Conservation (phyloP, 2,888 invertebrate species). For the Xanthorhoe spadicearia region DNA sequence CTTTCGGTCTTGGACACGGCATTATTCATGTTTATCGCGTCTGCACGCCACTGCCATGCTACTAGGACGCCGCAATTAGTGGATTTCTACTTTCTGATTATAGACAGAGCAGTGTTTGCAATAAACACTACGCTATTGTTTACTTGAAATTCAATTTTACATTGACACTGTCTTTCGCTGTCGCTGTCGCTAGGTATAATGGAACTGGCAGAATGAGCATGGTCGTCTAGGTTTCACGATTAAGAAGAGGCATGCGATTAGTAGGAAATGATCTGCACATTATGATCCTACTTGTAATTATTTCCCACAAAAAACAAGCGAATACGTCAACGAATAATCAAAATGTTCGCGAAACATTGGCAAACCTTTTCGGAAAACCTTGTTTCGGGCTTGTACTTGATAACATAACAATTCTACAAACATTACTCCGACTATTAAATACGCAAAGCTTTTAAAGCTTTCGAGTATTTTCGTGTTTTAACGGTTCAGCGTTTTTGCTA, state of each 20-base stretch:
- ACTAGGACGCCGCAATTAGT: slow-evolving; percentile 76
- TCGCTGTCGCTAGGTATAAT: too few species aligned
- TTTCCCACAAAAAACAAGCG: background rate
- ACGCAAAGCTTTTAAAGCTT: slow-evolving; percentile 45
- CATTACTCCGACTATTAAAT: slow-evolving; percentile 27
- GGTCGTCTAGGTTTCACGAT: too few species aligned
- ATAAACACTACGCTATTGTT: background rate
- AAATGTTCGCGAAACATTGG: background rate
- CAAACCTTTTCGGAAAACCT: background rate
- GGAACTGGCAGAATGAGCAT: too few species aligned
- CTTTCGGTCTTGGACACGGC: slow-evolving; percentile 70
- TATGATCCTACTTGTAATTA: too few species aligned
- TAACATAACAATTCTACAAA: background rate
- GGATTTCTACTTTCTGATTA: slow-evolving; percentile 58
- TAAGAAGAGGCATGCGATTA: too few species aligned
- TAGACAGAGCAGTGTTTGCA: background rate
- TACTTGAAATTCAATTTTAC: background rate
- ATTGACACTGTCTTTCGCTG: too few species aligned
- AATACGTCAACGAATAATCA: background rate
- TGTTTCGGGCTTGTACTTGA: background rate
- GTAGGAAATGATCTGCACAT: too few species aligned
- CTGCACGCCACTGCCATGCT: slow-evolving; percentile 43
- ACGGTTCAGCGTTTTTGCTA: slow-evolving; percentile 43
- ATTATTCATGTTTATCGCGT: slow-evolving; percentile 82
- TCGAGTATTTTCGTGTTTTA: slow-evolving; percentile 44